Evolutionary conservation across 2,888 invertebrate species (phyloP).

Genomic region (Hypercompe scribonia): DNA sequence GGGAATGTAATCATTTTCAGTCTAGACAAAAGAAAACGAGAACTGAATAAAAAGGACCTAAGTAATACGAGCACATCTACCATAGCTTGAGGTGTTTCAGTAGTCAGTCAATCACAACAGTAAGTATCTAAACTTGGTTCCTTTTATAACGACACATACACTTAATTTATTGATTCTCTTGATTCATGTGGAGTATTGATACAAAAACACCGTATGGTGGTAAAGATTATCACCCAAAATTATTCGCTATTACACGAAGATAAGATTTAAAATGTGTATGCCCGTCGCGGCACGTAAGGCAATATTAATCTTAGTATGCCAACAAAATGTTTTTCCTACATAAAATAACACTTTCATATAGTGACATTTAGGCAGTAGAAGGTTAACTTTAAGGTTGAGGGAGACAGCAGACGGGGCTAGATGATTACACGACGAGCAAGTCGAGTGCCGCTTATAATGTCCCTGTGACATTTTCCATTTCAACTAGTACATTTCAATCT

Average conservation of each 20-base stretch:
- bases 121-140: not conserved
- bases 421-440: not conserved
- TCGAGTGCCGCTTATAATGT: not conserved
- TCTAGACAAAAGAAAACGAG: too few relatives aligned
- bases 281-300: not conserved
- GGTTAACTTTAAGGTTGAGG: conserved; percentile 17
- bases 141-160: not conserved
- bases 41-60: too few relatives aligned
- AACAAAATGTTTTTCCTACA: conserved; percentile 14
- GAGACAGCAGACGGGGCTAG: not conserved
- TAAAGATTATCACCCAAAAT: not conserved
- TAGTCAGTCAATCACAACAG: not conserved
- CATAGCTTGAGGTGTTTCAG: too few relatives aligned
- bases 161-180: not conserved
- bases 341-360: conserved; percentile 9
- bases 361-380: conserved; percentile 26
- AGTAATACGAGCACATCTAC: too few relatives aligned
- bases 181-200: not conserved
- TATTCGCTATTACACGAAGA: not conserved
- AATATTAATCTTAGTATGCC: conserved; percentile 3
- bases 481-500: not conserved
- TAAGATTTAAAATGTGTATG: not conserved
- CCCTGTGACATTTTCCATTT: not conserved
- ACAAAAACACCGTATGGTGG: not conserved
- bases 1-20: too few relatives aligned